phyloP scores from a whole-genome alignment of 2,113 vertebrate species.

The Macrotus californicus region DNA sequence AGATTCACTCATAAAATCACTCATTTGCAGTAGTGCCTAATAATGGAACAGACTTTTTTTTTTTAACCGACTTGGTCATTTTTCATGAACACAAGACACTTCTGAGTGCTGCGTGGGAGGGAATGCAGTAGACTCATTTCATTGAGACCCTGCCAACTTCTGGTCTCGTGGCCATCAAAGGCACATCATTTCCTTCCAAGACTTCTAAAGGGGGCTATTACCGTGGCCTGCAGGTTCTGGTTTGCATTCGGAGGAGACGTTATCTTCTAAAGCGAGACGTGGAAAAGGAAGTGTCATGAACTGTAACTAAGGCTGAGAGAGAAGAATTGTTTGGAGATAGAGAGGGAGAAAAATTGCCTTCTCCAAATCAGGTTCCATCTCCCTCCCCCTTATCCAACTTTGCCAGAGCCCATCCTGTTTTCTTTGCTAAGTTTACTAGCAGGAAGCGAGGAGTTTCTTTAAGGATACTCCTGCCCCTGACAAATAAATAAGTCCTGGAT shows the following conservation, averaged over 20 bases:
- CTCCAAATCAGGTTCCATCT: not conserved
- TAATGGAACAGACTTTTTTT: not conserved
- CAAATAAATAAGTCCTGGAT: not conserved
- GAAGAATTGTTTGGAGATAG: conserved; percentile 36
- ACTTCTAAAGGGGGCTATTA: conserved; percentile 46
- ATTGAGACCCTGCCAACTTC: conserved; percentile 29
- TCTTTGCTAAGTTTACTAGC: conserved; percentile 6
- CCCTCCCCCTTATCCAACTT: not conserved
- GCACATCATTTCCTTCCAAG: conserved; percentile 43
- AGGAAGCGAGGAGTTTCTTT: not conserved
- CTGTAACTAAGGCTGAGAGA: conserved; percentile 52
- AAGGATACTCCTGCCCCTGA: not conserved
- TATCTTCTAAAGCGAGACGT: conserved; percentile 42
- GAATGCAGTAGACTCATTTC: conserved; percentile 35
- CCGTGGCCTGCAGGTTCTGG: conserved; percentile 42
- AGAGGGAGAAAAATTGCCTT: not conserved
- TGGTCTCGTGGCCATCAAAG: conserved; percentile 54
- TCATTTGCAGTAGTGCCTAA: not conserved
- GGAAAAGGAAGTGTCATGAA: conserved; percentile 53
- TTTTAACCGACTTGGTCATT: not conserved
- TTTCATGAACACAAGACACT: conserved; percentile 24
- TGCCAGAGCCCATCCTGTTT: not conserved
- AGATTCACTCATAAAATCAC: not conserved
- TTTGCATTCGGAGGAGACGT: conserved; percentile 53
- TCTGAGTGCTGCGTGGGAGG: conserved; percentile 26